Base-by-base conservation (phyloP, 2,888 invertebrate species). In the Cryptus armator region DNA sequence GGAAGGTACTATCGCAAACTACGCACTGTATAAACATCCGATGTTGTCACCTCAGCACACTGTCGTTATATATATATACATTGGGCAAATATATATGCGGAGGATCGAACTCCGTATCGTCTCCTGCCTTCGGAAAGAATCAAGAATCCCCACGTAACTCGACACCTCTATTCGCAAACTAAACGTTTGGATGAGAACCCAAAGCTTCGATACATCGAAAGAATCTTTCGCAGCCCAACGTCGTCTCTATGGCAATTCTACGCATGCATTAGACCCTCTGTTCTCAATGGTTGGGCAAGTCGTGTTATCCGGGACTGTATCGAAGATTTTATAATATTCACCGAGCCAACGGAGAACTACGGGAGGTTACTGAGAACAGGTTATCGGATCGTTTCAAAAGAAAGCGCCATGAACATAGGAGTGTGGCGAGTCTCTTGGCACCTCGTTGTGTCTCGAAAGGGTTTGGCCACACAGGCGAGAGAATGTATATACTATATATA, bases 341-440 rank as follows among this genome's bases (percentile, higher is more conserved):
- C 75, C 78, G 71, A 84, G 71, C 48, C 44, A 70, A 67, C 68
- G 53, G 19, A 19, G 53, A 53, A 70, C 64, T 75, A 64, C 16
- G 16, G 46, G 80, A 59, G 24, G 24, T 24, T 24, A 24, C 24
- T 24, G 24, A 24, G 24, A 72, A 72, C 51, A 44, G 56, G 71
- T 80, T 84, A 80, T 84, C 83, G 56, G 80, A 84, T 79, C 79
- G 75, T 83, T 75, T 53, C 24, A 24, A 24, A 24, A 19, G 51
- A 64, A 19, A 70, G 46, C 44, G 64, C 71, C 66, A 62, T 62
- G 5, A 9, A 53, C 16, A 9, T 53, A 67, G 46, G 76, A 71
- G 48, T 16, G 43, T 43, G 12, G 51, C 43, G 14, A 43, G 46
- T 10, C 53, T 70, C 76, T 81, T 67, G 84, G 72, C 76, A 77